Evolutionary conservation across 2,888 invertebrate genomes (phyloP).

Genomic region (Parascotia fuliginaria): DNA sequence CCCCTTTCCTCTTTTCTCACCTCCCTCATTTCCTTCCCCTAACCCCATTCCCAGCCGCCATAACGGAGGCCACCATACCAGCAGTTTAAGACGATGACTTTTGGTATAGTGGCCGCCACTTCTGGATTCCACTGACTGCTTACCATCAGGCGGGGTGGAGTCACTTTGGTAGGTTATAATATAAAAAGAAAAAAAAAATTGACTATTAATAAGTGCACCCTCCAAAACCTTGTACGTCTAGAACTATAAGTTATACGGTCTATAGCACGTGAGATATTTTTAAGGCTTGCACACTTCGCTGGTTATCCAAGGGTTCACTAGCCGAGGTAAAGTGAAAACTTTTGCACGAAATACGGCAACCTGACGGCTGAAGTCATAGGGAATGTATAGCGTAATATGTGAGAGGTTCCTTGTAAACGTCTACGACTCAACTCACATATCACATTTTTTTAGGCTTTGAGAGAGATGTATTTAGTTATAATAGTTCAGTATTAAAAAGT

Average conservation of each 20-base stretch:
- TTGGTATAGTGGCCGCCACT: too few species aligned
- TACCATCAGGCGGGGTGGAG: too few species aligned
- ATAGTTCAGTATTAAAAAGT: too few species aligned
- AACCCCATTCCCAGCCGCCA: too few species aligned
- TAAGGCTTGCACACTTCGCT: conserved; percentile 45
- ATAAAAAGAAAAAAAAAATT: background rate
- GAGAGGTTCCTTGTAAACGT: conserved; percentile 14
- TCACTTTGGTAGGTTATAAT: too few species aligned
- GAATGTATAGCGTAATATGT: conserved; percentile 14
- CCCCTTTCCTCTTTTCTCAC: too few species aligned
- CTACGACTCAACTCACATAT: conserved; percentile 19
- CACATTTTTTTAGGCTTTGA: conserved; percentile 4
- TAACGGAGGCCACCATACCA: too few species aligned
- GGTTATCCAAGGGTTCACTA: conserved; percentile 40
- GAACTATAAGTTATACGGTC: conserved; percentile 29
- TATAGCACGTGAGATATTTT: conserved; percentile 52
- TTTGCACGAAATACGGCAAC: conserved; percentile 20
- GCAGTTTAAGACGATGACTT: too few species aligned
- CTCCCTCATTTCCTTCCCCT: too few species aligned
- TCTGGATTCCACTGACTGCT: too few species aligned
- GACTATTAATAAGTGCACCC: conserved; percentile 1
- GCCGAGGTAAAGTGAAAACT: conserved; percentile 31
- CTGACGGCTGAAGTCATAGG: conserved; percentile 13
- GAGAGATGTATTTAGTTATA: too few species aligned
- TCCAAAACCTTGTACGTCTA: conserved; percentile 13